Evolutionary conservation across 2,888 invertebrate genomes (phyloP), one percentile per base, ranked within the genome.

Genomic region (Watsonalla binaria): DNA sequence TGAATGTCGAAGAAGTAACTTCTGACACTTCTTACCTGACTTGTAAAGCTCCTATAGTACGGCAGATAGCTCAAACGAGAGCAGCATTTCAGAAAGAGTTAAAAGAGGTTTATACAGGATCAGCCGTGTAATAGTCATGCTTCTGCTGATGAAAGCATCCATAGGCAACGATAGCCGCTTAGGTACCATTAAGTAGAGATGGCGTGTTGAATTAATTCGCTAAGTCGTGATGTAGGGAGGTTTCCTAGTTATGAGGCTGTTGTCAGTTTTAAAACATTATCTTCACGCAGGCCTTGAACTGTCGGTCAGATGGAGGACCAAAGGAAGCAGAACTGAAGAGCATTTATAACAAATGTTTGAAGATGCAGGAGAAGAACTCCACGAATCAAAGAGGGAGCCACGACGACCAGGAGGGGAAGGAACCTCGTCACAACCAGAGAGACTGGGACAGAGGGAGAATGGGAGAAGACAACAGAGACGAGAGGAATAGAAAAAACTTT

Each of bases 291-390:
- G 84, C 90, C 7, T 68, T 94, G 24, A 92, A 88, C 68, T 94
- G 94, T 63, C 92, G 92, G 9, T 87, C 92, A 0, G 92, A 92
- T 49, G 92, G 92, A 53, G 92, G 93, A 33, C 89, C 91, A n/a
- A 88, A 90, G 55, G 92, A 93, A 62, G 88, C 91, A 14, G 92
- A 93, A 53, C 76, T 93, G 5, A 93, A 92, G 60, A 90, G 84
- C 50, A 86, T 93, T 7, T 92, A 93, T 60, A 90, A 90, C 58
- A 90, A 81, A 51, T 94, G 94, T 60, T 82, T 92, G 67, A 92
- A 86, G 48, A 89, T 82, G 68, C 80, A 82, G 68, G 85, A 82
- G 56, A 81, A 68, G 56, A 83, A 80, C 55, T 72, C 72, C 9
- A 76, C 58, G 45, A 78, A 70, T 60, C 73, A 58, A 45, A 65